Base-by-base conservation (phyloP, 2,888 invertebrate species). In the Rhorus exstirpatorius region DNA sequence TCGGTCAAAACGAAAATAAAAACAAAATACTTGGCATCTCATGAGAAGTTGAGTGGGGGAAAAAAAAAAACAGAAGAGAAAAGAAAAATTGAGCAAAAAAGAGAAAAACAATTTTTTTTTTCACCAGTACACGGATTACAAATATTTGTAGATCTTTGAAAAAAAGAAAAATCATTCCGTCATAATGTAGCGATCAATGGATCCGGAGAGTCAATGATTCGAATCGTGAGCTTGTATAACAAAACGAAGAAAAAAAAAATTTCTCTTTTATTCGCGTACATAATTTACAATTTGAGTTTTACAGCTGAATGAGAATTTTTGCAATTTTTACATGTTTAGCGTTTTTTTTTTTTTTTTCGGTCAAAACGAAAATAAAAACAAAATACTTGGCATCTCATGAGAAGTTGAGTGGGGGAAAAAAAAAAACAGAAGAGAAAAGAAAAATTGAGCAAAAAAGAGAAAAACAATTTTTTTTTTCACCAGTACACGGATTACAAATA, bases 311-410 rank as follows among this genome's bases (percentile, higher is more conserved):
- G n/a, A n/a, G n/a, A n/a, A n/a, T n/a, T n/a, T n/a, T n/a, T n/a
- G 90, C 88, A 88, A 68, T 90, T 90, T 90, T 89, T 90, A 90
- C 88, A 87, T 88, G 88, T 88, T 67, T 88, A 88, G 86, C 83
- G 84, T 86, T 86, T 87, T 87, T 86, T 53, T 61, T 76, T 24
- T n/a, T 81, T 83, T 86, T n/a, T n/a, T 79, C 68, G 75, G 65
- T 79, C 53, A 84, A 87, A 86, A 86, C 83, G 84, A 85, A 86
- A 85, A 81, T 86, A 80, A 71, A 67, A 71, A 72, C 55, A 76
- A 63, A 83, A 60, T 70, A 67, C 60, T 65, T 65, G 51, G 77
- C 83, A 83, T 79, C 76, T 79, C 79, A 79, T 77, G 49, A 74
- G 46, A 60, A 68, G 41, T 55, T 49, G 60, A 65, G 68, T 79